phyloP scores from a whole-genome alignment of 1,140 invertebrate species.

The Drosophila ficusphila region DNA sequence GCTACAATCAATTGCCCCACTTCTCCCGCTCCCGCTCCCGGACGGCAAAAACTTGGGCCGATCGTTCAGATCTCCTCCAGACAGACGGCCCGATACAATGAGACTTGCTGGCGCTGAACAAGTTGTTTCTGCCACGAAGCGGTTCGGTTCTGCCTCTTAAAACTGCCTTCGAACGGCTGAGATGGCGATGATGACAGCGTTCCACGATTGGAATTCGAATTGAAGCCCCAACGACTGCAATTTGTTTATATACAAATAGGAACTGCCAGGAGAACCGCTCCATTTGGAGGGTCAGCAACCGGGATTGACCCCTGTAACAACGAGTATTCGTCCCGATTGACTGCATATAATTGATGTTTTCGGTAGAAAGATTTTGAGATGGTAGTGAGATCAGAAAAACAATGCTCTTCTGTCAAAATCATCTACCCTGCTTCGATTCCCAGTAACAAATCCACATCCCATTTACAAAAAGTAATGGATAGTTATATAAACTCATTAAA shows the following conservation, averaged over 20 bases:
- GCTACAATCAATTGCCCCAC: slow-evolving; percentile 49
- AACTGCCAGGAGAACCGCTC: background rate
- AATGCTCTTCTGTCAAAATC: too few species aligned
- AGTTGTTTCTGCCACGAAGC: slow-evolving; percentile 64
- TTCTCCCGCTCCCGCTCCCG: slow-evolving; percentile 2
- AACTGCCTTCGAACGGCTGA: slow-evolving; percentile 21
- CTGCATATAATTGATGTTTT: slow-evolving; percentile 5
- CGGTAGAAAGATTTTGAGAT: background rate
- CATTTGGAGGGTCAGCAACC: background rate
- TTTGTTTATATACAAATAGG: background rate
- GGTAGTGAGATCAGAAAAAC: background rate
- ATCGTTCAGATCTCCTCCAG: slow-evolving; percentile 5
- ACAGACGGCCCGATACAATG: slow-evolving; percentile 8
- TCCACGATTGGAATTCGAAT: background rate
- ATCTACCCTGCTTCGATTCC: background rate
- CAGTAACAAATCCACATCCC: too few species aligned
- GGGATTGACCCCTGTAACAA: slow-evolving; percentile 3
- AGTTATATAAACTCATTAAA: too few species aligned
- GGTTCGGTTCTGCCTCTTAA: slow-evolving; percentile 45
- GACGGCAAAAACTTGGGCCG: background rate
- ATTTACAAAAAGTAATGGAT: too few species aligned
- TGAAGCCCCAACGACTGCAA: slow-evolving; percentile 2
- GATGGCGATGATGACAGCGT: slow-evolving; percentile 28
- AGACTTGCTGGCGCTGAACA: slow-evolving; percentile 56
- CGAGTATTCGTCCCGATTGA: background rate